Base-by-base conservation (phyloP, 2,113 vertebrate species). In the Synchiropus splendidus region DNA sequence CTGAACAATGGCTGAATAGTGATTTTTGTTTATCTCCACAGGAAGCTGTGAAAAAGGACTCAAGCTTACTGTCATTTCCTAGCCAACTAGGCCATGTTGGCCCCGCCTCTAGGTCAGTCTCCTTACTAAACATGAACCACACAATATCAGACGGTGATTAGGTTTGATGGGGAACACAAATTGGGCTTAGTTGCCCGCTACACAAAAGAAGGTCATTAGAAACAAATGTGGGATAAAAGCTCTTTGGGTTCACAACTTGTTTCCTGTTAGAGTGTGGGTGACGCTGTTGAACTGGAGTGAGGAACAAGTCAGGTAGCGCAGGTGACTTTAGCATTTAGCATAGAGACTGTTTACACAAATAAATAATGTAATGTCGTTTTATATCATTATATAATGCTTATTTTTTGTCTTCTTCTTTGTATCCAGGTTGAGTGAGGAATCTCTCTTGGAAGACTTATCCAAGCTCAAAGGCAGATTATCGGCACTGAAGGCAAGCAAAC, bases 31-130 rank as follows among this genome's bases (percentile, higher is more conserved):
- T 58, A 45, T 65, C 70, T 70, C 67, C 51, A 18, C 75, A 88
- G 86, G 86, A 86, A 78, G 86, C 79, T 53, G 80, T 86, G 61
- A 88, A 88, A 72, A 87, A 86, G 60, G 81, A 88, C 55, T 77
- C 83, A 72, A 79, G 79, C 64, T 74, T 87, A 58, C 75, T 88
- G 45, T 84, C 82, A 31, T 87, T 88, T 74, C 75, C 81, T 43
- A 79, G 81, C 78, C 83, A 83, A 70, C 74, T 88, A 64, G 74
- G 70, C 50, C 86, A 86, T 40, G 72, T 87, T 54, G 75, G 82
- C 65, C 34, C 80, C 37, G 85, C 85, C 55, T 85, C 83, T 39
- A 84, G 86, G 86, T 88, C 42, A 66, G 78, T 66, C 44, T 57
- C 39, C 63, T 61, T 58, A 55, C 40, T 21, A 71, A 65, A 45